Conservation (phyloP, 1,140 invertebrate species). For the Drosophila burlai region DNA sequence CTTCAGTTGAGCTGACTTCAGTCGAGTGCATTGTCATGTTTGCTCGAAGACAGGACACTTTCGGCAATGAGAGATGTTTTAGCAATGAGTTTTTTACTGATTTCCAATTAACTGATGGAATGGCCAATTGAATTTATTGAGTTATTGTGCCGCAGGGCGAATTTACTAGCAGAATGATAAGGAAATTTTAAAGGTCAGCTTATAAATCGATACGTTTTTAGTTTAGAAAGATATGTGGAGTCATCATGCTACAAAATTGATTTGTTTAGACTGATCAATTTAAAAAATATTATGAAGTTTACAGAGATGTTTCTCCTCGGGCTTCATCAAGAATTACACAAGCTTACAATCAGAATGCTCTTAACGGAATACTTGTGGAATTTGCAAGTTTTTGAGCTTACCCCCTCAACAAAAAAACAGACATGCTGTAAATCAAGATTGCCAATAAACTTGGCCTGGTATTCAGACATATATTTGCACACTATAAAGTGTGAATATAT, state of each 20-base stretch:
- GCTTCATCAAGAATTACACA: neutral
- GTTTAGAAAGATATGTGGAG: neutral
- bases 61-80: conserved; percentile 11
- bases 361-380: neutral
- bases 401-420: neutral
- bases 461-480: neutral
- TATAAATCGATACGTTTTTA: neutral
- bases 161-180: neutral
- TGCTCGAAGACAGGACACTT: conserved; percentile 23
- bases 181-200: neutral
- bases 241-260: no score
- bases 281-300: no score
- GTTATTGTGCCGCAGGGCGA: neutral
- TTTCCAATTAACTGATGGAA: conserved; percentile 39
- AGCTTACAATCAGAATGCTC: neutral
- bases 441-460: conserved; percentile 26
- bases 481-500: neutral
- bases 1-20: conserved; percentile 17
- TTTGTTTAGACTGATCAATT: neutral
- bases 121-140: conserved; percentile 20
- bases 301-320: no score
- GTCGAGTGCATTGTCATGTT: conserved; percentile 43
- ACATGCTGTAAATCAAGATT: neutral
- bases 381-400: no score
- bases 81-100: conserved; percentile 13